These are phyloP conservation scores for Orchestes rusci DNA, from an alignment of 2,888 invertebrate species.

Conservation along the genomic window DNA sequence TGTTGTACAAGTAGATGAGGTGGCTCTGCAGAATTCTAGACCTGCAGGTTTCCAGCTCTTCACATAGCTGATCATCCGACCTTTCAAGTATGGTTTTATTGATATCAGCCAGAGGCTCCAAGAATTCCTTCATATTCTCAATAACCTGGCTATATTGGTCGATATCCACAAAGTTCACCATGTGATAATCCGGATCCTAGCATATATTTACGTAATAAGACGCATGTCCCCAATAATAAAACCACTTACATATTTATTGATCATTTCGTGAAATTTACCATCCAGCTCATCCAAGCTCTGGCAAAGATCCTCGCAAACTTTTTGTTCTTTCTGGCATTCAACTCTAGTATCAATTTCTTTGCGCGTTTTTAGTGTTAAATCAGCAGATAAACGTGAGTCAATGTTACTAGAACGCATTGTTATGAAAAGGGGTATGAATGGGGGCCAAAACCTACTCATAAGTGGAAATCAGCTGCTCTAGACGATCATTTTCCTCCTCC, in stretches of 20 bases:
- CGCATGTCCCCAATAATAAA: conserved; percentile 29
- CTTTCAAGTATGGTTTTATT: conserved; percentile 16
- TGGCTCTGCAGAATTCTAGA: conserved; percentile 51
- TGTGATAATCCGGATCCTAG: conserved; percentile 25
- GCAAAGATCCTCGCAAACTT: conserved; percentile 29
- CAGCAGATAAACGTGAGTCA: conserved; percentile 25
- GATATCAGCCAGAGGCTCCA: conserved; percentile 10
- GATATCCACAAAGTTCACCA: conserved; percentile 27
- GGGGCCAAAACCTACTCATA: conserved; percentile 17
- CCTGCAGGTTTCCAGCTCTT: conserved; percentile 22
- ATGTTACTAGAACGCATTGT: conserved; percentile 24
- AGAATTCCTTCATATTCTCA: conserved; percentile 19
- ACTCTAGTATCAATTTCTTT: conserved; percentile 28
- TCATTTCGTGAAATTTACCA: conserved; percentile 28
- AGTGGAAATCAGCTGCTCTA: conserved; percentile 17
- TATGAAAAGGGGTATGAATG: no score
- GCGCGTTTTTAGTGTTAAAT: conserved; percentile 24
- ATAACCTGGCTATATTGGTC: conserved; percentile 23
- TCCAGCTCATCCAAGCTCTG: conserved; percentile 31
- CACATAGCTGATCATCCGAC: conserved; percentile 19
- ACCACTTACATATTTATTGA: conserved; percentile 29
- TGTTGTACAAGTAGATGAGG: conserved; percentile 50
- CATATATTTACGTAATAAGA: conserved; percentile 9
- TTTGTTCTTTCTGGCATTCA: conserved; percentile 26
- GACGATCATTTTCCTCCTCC: conserved; percentile 25